phyloP scores from a whole-genome alignment of 2,113 vertebrate genomes.

The Anthoscopus minutus region DNA sequence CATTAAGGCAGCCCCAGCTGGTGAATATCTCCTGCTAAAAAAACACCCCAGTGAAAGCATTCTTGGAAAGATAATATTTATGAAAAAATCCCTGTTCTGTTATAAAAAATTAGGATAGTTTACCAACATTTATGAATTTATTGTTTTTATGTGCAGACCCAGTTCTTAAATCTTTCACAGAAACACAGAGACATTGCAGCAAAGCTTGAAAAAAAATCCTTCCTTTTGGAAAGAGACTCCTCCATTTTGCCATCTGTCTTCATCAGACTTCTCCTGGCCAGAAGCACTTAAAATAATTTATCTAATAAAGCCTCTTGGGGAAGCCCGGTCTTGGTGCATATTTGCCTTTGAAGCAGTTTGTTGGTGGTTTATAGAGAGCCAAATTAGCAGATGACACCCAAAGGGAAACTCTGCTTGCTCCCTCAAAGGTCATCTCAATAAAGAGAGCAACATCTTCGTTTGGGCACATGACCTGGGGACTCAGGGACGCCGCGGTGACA shows the following conservation, averaged over 20 bases:
- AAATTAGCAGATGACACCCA: conserved; percentile 41
- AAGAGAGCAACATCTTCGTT: background rate
- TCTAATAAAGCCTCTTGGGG: conserved; percentile 7
- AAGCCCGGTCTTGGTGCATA: background rate
- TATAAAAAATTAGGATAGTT: background rate
- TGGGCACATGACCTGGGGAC: background rate
- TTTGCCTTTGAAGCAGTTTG: background rate
- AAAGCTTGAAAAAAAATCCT: background rate
- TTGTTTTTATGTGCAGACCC: background rate
- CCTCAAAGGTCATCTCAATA: conserved; percentile 47
- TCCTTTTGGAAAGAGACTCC: background rate
- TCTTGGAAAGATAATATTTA: background rate
- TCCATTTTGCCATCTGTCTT: conserved; percentile 37
- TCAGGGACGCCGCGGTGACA: background rate
- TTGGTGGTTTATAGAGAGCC: background rate
- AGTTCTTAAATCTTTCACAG: background rate
- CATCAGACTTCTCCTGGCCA: background rate
- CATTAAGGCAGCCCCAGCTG: background rate
- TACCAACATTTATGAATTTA: background rate
- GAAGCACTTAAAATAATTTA: background rate
- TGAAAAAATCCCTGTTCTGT: fast-evolving
- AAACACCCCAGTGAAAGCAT: background rate
- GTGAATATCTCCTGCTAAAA: background rate
- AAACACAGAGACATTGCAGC: background rate
- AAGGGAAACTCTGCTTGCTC: conserved; percentile 27